Percentiles rank a stretch among this genome's conserved stretches.
These are phyloP conservation scores for Epirrhoe alternata DNA, from an alignment of 2,888 invertebrate species.

Conservation along the genomic window DNA sequence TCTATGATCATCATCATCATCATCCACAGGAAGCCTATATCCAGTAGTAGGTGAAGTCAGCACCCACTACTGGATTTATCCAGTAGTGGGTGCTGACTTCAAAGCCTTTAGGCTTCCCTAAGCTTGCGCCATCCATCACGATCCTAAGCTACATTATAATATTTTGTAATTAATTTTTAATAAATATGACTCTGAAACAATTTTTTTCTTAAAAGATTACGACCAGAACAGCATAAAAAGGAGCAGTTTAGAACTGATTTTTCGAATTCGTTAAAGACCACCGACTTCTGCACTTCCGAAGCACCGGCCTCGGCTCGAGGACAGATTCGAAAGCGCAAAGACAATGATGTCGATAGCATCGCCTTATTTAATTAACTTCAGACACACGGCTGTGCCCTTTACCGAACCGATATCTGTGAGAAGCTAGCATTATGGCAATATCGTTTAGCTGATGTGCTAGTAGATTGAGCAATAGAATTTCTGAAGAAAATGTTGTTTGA, in stretches of 20 bases:
- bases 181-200: too few species aligned
- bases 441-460: slow-evolving; percentile 34
- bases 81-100: too few species aligned
- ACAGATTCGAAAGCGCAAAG: slow-evolving; percentile 64
- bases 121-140: too few species aligned
- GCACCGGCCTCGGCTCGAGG: slow-evolving; percentile 59
- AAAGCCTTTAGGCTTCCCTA: too few species aligned
- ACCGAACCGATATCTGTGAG: slow-evolving; percentile 35
- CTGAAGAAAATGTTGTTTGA: neutral
- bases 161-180: too few species aligned
- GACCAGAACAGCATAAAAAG: too few species aligned
- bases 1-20: too few species aligned
- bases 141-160: too few species aligned
- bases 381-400: slow-evolving; percentile 45
- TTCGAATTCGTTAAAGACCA: neutral
- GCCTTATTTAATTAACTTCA: slow-evolving; percentile 60
- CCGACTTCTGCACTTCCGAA: slow-evolving; percentile 45
- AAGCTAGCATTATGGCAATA: slow-evolving; percentile 39
- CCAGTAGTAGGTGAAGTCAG: too few species aligned
- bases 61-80: too few species aligned
- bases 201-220: too few species aligned
- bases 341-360: slow-evolving; percentile 58
- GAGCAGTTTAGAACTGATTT: neutral
- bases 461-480: slow-evolving; percentile 12
- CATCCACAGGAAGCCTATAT: too few species aligned